Evolutionary conservation across 2,113 vertebrate species (phyloP).

Genomic region (Brachionichthys hirsutus): DNA sequence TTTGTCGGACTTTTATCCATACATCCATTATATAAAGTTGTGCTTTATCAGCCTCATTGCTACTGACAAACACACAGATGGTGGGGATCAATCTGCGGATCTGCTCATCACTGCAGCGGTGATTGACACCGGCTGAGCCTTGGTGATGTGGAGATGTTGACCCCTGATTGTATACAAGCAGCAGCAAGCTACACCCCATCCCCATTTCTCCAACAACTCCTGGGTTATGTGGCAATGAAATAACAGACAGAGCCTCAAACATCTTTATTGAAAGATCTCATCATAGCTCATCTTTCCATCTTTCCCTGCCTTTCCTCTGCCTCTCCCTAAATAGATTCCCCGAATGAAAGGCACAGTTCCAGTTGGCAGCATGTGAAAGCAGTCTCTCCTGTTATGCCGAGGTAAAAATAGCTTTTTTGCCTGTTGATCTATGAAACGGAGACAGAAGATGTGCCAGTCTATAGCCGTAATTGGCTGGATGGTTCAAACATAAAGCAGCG

Average conservation of each 20-base stretch:
- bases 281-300: constrained; percentile 46
- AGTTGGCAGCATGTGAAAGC: constrained; percentile 70
- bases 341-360: constrained; percentile 69
- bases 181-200: constrained; percentile 3
- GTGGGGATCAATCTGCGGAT: constrained; percentile 55
- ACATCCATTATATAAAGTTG: constrained; percentile 19
- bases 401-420: constrained; percentile 70
- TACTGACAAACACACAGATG: constrained; percentile 56
- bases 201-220: neutral
- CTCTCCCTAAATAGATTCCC: constrained; percentile 68
- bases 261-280: constrained; percentile 56
- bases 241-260: constrained; percentile 40
- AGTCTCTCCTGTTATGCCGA: constrained; percentile 54
- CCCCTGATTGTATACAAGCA: constrained; percentile 18
- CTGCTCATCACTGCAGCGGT: constrained; percentile 37
- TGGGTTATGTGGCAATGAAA: constrained; percentile 16
- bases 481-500: constrained; percentile 27
- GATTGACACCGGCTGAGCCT: constrained; percentile 52
- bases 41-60: constrained; percentile 50
- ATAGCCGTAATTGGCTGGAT: constrained; percentile 46
- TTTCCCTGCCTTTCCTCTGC: constrained; percentile 27
- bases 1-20: neutral
- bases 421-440: constrained; percentile 55
- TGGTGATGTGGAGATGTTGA: neutral
- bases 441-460: constrained; percentile 39